Conservation (phyloP, 2,113 vertebrate species). For the Amblyornis subalaris region DNA sequence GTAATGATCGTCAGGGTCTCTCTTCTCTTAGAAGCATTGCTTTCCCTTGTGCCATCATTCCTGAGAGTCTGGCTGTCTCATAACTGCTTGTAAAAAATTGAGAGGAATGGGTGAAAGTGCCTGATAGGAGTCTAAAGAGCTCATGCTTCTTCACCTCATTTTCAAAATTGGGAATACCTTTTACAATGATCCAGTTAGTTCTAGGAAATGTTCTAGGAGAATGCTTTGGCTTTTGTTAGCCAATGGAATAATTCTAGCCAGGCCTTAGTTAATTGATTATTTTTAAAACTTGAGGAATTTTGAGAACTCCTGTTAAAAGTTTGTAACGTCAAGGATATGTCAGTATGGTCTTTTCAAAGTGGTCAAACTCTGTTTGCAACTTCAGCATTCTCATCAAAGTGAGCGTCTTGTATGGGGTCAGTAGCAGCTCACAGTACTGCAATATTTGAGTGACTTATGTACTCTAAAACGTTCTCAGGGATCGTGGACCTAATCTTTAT, state of each 20-base stretch:
- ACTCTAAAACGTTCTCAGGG: neutral
- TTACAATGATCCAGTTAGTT: neutral
- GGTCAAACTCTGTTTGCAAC: neutral
- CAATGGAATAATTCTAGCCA: neutral
- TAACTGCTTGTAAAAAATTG: neutral
- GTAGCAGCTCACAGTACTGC: neutral
- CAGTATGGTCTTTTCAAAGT: neutral
- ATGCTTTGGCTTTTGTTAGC: neutral
- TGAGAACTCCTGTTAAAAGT: neutral
- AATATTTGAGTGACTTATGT: neutral
- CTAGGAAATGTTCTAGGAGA: neutral
- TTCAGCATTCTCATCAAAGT: neutral
- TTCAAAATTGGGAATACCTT: neutral
- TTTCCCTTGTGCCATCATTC: neutral
- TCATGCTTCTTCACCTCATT: neutral
- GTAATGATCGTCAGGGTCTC: neutral
- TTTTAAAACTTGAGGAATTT: neutral
- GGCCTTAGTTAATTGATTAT: neutral
- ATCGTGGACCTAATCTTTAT: neutral
- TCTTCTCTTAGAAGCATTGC: neutral
- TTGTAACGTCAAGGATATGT: fast-evolving
- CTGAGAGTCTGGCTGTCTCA: neutral
- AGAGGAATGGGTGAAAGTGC: neutral
- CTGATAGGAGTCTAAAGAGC: neutral
- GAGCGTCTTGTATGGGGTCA: neutral